Evolutionary conservation across 23 tunicate genomes (phyloP).

Genomic region (Halocynthia aurantium): DNA sequence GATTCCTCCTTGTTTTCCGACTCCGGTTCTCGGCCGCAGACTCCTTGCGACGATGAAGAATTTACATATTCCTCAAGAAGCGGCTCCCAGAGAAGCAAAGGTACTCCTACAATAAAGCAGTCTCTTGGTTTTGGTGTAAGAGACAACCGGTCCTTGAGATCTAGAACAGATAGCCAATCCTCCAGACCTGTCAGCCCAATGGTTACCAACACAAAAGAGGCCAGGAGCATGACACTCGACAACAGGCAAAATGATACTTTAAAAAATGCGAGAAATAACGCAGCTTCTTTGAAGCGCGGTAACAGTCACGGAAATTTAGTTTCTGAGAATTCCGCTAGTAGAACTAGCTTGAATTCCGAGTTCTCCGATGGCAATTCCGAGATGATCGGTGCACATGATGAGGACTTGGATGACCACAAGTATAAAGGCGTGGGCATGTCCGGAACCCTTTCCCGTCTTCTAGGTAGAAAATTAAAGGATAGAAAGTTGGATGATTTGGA

Average conservation of each 20-base stretch:
- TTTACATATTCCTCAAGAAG: neutral
- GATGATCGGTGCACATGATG: neutral
- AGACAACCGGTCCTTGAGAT: neutral
- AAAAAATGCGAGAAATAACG: too few relatives aligned
- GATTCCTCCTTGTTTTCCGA: neutral
- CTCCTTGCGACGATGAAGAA: neutral
- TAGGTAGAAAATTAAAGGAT: conserved; percentile 12
- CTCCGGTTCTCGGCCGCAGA: neutral
- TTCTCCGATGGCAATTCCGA: conserved; percentile 10
- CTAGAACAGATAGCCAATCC: neutral
- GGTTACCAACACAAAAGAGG: conserved; percentile 1
- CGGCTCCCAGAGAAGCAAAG: neutral
- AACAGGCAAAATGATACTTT: neutral
- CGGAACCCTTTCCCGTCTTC: conserved; percentile 5
- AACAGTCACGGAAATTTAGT: too few relatives aligned
- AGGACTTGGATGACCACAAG: neutral
- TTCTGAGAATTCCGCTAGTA: too few relatives aligned
- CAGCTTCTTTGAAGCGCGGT: too few relatives aligned
- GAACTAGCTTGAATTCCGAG: conserved; percentile 8
- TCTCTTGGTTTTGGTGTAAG: conserved; percentile 1
- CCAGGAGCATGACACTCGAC: conserved; percentile 19
- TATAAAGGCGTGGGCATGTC: neutral
- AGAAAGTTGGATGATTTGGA: conserved; percentile 5
- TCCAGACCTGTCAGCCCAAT: neutral
- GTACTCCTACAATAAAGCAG: conserved; percentile 8